phyloP scores from a whole-genome alignment of 2,888 invertebrate species.

The Neria commutata region DNA sequence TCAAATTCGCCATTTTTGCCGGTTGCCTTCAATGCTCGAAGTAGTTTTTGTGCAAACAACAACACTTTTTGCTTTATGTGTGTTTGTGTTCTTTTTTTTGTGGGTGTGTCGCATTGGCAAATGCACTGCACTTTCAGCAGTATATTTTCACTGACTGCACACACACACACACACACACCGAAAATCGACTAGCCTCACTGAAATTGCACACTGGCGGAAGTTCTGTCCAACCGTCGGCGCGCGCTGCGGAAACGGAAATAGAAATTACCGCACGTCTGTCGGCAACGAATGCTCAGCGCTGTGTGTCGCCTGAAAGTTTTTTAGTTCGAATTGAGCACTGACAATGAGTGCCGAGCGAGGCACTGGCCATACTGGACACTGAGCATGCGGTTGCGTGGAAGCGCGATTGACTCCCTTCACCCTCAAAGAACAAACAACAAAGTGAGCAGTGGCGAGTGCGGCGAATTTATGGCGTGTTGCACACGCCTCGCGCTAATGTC shows the following conservation, averaged over 20 bases:
- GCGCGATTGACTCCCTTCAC: not conserved
- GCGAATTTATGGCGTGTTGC: not conserved
- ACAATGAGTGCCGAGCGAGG: not conserved
- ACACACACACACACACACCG: not conserved
- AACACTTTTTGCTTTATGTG: not conserved
- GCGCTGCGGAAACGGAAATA: not conserved
- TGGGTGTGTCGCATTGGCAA: not conserved
- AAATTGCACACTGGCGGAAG: too few relatives aligned
- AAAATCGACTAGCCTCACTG: not conserved
- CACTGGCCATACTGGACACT: not conserved
- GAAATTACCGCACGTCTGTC: constrained; percentile 28
- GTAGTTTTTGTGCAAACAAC: too few relatives aligned
- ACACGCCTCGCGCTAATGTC: constrained; percentile 12
- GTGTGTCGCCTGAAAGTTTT: constrained; percentile 29
- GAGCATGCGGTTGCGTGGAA: not conserved
- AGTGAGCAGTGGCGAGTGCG: too few relatives aligned
- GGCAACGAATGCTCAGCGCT: constrained; percentile 40
- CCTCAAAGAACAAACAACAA: too few relatives aligned
- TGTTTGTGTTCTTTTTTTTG: constrained; percentile 5
- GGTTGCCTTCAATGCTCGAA: too few relatives aligned
- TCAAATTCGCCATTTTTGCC: too few relatives aligned
- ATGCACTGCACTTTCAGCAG: not conserved
- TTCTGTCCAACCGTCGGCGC: too few relatives aligned
- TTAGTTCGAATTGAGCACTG: not conserved
- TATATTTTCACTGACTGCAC: not conserved